phyloP scores from a whole-genome alignment of 2,888 invertebrate genomes.

The Nomada ruficornis region DNA sequence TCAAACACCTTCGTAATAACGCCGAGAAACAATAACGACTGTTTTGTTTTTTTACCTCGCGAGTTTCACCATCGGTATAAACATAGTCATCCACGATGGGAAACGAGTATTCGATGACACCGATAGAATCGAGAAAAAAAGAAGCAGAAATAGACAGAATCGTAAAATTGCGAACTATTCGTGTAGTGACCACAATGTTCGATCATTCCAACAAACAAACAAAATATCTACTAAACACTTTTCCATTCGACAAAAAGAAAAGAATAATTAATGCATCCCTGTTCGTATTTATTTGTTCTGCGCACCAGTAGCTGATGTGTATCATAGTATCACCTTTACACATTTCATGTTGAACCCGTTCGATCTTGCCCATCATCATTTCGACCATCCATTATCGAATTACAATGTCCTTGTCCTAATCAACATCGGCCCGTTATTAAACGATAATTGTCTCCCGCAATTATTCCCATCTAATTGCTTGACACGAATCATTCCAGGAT shows the following conservation, averaged over 20 bases:
- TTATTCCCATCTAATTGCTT: constrained; percentile 4
- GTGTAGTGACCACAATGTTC: neutral
- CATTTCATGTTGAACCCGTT: constrained; percentile 13
- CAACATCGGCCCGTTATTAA: too few relatives aligned
- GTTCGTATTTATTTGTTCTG: constrained; percentile 43
- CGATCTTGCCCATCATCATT: neutral
- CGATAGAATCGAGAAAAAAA: constrained; percentile 1
- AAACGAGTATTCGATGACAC: constrained; percentile 4
- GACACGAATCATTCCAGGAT: constrained; percentile 54
- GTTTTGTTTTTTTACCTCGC: neutral
- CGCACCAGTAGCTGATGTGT: constrained; percentile 57
- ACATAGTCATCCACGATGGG: constrained; percentile 61
- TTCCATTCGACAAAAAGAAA: constrained; percentile 1
- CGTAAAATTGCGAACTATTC: constrained; percentile 7
- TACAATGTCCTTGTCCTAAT: neutral
- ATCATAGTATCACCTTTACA: constrained; percentile 36
- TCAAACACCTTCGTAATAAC: neutral
- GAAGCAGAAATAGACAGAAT: neutral
- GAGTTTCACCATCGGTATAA: constrained; percentile 68
- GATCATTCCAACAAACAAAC: too few relatives aligned
- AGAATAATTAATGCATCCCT: constrained; percentile 39
- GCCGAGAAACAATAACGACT: neutral
- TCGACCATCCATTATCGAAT: constrained; percentile 7
- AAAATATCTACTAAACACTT: neutral
- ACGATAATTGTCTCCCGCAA: neutral